Base-by-base conservation (phyloP, 1,140 invertebrate species). In the Euwallacea similis region DNA sequence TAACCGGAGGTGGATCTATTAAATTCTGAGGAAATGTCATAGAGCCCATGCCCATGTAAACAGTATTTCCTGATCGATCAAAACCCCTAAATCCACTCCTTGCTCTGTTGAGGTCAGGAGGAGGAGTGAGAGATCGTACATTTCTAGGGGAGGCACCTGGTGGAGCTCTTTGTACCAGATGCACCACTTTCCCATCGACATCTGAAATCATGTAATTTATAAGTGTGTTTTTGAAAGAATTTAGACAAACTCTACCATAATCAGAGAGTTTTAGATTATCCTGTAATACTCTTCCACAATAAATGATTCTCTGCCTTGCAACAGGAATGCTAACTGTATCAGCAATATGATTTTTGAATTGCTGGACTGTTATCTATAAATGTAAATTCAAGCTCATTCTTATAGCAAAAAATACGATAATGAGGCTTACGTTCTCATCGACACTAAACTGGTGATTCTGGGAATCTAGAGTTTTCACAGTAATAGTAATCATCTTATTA, bases 401-500 rank as follows among this genome's bases (percentile, higher is more conserved):
- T 33, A 33, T 33, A 58, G 16, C 10, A 68, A 61, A 61, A 2
- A 61, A 43, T 7, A 41, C 3, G 10, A 8, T 7, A 42, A 50
- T 50, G 13, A 10, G 42, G 42, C 90, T 91, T 87, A 96, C 95
- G 83, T 94, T 90, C 84, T 96, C 92, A 60, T 93, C 89, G 44
- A 96, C 89, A 65, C 86, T 88, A 83, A 95, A 96, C 41, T 85
- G 84, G 81, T 94, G 93, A 86, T 96, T 96, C 78, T 91, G 91
- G 7, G 94, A 94, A 87, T 98, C 94, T 75, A 98, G 86, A 33
- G 95, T 98, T 84, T 97, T 97, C 53, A 98, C 91, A 71, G 91
- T 95, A 54, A 96, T 83, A 76, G 91, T 88, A 85, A 95, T 90
- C 90, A 93, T 93, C 0, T 33, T 58, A 21, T n/a, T n/a, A 13